A percentile compares a stretch with the other conserved stretches of the same genome.
Evolutionary conservation across 2,888 invertebrate species (phyloP).

Genomic region (Parnassius mnemosyne): DNA sequence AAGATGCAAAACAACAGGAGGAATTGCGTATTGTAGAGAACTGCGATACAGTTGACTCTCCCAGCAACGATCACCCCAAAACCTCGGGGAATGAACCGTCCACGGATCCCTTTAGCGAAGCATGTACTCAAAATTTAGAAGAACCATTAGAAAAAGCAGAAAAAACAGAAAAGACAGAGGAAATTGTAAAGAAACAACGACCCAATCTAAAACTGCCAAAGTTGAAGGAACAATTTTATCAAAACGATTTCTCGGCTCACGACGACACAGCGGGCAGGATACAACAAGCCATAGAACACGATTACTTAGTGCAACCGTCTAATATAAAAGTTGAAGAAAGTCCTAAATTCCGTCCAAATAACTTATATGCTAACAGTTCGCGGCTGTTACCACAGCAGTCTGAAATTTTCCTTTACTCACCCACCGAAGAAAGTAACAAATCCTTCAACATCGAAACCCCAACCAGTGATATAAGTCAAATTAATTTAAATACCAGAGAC

Average conservation of each 20-base stretch:
- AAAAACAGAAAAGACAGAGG: conserved; percentile 40
- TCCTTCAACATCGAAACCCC: conserved; percentile 72
- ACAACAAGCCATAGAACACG: conserved; percentile 77
- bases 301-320: conserved; percentile 82
- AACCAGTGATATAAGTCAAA: conserved; percentile 76
- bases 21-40: conserved; percentile 64
- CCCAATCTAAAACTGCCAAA: conserved; percentile 68
- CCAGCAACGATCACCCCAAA: conserved; percentile 40
- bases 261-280: conserved; percentile 61
- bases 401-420: conserved; percentile 71
- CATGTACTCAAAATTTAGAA: conserved; percentile 70
- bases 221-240: conserved; percentile 71
- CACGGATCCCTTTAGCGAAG: conserved; percentile 73
- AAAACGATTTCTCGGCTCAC: conserved; percentile 66
- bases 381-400: conserved; percentile 66
- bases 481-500: conserved; percentile 69
- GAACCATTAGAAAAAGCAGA: conserved; percentile 44
- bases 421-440: conserved; percentile 72
- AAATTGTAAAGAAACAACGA: conserved; percentile 65
- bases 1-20: conserved; percentile 55
- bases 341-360: conserved; percentile 73
- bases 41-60: conserved; percentile 62
- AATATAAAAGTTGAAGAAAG: conserved; percentile 80
- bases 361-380: conserved; percentile 71
- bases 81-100: conserved; percentile 37